phyloP scores from a whole-genome alignment of 2,888 invertebrate species.

The Phortica okadai region DNA sequence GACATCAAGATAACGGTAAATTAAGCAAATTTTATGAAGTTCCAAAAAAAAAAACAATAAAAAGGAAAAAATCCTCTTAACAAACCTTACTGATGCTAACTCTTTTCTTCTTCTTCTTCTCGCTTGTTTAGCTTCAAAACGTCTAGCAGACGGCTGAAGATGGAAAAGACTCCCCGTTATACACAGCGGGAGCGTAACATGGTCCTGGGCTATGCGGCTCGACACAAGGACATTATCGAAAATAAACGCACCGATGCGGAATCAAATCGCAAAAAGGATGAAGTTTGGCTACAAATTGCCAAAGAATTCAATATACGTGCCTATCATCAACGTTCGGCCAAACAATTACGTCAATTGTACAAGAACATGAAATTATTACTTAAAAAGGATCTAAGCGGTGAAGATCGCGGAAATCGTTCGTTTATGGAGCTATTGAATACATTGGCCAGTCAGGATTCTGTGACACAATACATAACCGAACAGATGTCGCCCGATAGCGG shows the following conservation, averaged over 20 bases:
- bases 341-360: slow-evolving; percentile 75
- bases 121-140: slow-evolving; percentile 69
- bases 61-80: too few species aligned
- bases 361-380: slow-evolving; percentile 76
- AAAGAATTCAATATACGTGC: slow-evolving; percentile 75
- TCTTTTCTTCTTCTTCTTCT: too few species aligned
- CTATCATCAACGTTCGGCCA: slow-evolving; percentile 75
- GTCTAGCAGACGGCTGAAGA: slow-evolving; percentile 75
- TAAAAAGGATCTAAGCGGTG: slow-evolving; percentile 75
- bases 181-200: slow-evolving; percentile 76
- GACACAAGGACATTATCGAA: slow-evolving; percentile 76
- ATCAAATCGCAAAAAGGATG: slow-evolving; percentile 75
- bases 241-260: slow-evolving; percentile 76
- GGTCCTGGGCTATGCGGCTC: slow-evolving; percentile 75
- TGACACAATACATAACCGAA: slow-evolving; percentile 72
- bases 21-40: too few species aligned
- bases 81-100: too few species aligned
- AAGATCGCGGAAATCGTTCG: slow-evolving; percentile 71
- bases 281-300: slow-evolving; percentile 75
- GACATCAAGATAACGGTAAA: neutral
- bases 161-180: slow-evolving; percentile 75
- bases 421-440: slow-evolving; percentile 75
- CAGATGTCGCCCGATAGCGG: slow-evolving; percentile 69
- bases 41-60: too few species aligned
- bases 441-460: slow-evolving; percentile 73